A percentile compares a stretch with the other conserved stretches of the same genome.
These are phyloP conservation scores for Salmo trutta DNA, from an alignment of 2,797 vertebrate species.

Conservation along the genomic window DNA sequence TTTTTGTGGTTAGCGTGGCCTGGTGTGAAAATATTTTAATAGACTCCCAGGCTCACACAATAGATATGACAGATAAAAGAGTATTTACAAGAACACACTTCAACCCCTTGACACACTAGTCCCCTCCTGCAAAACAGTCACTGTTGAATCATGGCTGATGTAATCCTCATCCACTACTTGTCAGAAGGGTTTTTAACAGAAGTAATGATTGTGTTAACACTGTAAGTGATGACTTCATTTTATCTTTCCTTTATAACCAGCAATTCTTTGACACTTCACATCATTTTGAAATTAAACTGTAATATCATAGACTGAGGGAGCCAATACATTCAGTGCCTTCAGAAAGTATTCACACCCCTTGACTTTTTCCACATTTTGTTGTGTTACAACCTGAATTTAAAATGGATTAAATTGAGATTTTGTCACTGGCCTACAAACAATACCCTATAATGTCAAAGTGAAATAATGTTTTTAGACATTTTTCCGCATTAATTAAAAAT, in stretches of 20 bases:
- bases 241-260: not conserved
- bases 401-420: too few species aligned
- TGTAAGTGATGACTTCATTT: not conserved
- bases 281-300: not conserved
- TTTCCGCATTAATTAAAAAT: too few species aligned
- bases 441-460: too few species aligned
- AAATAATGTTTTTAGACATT: too few species aligned
- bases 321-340: not conserved
- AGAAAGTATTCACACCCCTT: too few species aligned
- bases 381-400: too few species aligned
- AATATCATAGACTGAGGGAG: not conserved
- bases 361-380: too few species aligned
- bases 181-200: not conserved
- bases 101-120: not conserved
- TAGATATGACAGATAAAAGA: constrained; percentile 17
- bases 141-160: not conserved
- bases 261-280: too few species aligned
- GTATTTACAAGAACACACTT: constrained; percentile 17
- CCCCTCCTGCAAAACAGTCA: not conserved
- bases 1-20: not conserved
- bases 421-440: too few species aligned
- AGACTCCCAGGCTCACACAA: constrained; percentile 4
- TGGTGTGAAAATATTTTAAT: constrained; percentile 2
- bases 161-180: not conserved
- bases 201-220: too few species aligned